Conservation (phyloP, 2,888 invertebrate genomes). For the Microplitis manilae region DNA sequence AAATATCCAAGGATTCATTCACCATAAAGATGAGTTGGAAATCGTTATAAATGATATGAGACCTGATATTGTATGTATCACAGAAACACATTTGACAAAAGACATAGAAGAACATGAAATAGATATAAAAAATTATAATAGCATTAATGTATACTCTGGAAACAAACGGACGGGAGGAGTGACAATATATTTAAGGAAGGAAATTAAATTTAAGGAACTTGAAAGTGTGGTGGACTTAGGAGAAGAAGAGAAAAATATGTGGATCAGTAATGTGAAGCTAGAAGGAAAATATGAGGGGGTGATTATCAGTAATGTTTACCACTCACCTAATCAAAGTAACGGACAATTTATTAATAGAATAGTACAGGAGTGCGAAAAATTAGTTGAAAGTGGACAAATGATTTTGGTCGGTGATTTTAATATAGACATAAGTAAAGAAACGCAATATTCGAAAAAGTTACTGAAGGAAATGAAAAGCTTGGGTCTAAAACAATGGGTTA, state of each 20-base stretch:
- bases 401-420: conserved; percentile 15
- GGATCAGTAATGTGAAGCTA: neutral
- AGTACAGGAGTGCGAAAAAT: conserved; percentile 7
- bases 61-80: conserved; percentile 16
- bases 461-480: no score
- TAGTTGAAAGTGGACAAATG: neutral
- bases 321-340: conserved; percentile 23
- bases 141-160: neutral
- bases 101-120: conserved; percentile 4
- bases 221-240: neutral
- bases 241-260: neutral
- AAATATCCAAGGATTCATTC: conserved; percentile 26
- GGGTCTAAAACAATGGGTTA: neutral
- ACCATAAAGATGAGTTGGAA: conserved; percentile 24
- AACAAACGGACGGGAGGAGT: conserved; percentile 29
- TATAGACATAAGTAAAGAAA: neutral
- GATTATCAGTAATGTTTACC: conserved; percentile 23
- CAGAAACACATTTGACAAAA: conserved; percentile 10
- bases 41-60: neutral
- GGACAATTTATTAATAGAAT: conserved; percentile 26
- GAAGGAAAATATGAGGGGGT: neutral
- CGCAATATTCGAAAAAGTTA: conserved; percentile 1
- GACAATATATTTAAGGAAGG: neutral
- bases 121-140: neutral
- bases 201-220: neutral